Evolutionary conservation across 2,888 invertebrate species (phyloP).

Genomic region (Ectemnius continuus): DNA sequence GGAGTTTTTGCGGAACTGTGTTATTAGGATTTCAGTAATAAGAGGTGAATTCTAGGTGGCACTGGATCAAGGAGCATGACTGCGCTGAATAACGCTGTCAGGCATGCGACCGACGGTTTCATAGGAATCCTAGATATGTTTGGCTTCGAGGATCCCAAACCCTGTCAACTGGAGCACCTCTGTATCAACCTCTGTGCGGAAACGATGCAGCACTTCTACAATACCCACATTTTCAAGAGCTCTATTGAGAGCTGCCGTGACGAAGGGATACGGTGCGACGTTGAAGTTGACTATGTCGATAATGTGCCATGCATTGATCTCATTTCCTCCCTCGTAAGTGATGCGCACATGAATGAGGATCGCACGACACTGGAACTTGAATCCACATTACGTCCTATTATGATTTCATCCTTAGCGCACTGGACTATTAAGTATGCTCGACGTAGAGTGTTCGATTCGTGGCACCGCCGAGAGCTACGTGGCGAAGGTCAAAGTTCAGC

Average conservation of each 20-base stretch:
- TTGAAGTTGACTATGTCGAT: constrained; percentile 95
- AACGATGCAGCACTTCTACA: constrained; percentile 98
- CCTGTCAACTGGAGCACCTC: constrained; percentile 93
- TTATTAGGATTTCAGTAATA: background rate
- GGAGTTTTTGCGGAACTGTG: background rate
- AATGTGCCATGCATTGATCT: constrained; percentile 97
- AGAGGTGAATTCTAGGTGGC: constrained; percentile 75
- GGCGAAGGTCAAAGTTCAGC: constrained; percentile 89
- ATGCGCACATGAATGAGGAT: background rate
- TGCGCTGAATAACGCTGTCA: constrained; percentile 93
- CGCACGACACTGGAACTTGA: background rate
- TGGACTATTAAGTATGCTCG: constrained; percentile 93
- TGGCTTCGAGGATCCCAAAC: constrained; percentile 95
- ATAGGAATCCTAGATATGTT: constrained; percentile 98
- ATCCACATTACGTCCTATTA: constrained; percentile 6
- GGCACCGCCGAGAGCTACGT: constrained; percentile 90
- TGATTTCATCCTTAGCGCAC: constrained; percentile 82
- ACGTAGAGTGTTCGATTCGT: constrained; percentile 92
- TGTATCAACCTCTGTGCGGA: constrained; percentile 97
- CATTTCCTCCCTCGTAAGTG: constrained; percentile 89
- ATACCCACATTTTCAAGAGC: constrained; percentile 97
- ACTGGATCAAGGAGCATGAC: constrained; percentile 93
- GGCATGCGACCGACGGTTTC: constrained; percentile 96
- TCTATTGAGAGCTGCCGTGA: constrained; percentile 95
- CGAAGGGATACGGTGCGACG: constrained; percentile 93